A percentile compares a stretch with the other conserved stretches of the same genome.
These are phyloP conservation scores for Aphelocoma californica DNA, from an alignment of 2,797 vertebrate species.

Conservation along the genomic window DNA sequence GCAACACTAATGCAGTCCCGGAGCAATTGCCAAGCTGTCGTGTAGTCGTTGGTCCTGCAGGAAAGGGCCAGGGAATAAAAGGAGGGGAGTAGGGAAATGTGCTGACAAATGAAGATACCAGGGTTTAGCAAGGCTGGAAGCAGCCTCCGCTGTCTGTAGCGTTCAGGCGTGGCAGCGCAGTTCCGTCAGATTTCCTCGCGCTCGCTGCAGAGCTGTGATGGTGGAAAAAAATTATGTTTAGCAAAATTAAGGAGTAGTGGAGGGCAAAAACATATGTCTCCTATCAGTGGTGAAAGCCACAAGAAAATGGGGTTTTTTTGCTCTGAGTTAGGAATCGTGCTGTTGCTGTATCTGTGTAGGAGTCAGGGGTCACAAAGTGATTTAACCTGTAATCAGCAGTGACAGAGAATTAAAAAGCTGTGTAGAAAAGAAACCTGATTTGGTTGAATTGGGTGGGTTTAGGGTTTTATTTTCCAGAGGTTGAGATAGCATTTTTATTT, in stretches of 20 bases:
- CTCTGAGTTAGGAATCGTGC: neutral
- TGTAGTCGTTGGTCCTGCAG: neutral
- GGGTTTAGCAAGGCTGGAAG: neutral
- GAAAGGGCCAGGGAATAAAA: neutral
- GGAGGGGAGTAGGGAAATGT: neutral
- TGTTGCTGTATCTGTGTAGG: neutral
- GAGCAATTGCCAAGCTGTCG: neutral
- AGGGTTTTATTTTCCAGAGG: neutral
- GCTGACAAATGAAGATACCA: neutral
- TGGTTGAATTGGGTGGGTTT: neutral
- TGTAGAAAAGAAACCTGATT: neutral
- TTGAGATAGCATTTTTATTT: neutral
- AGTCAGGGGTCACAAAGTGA: neutral
- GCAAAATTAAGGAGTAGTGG: neutral
- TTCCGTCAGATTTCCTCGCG: neutral
- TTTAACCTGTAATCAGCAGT: neutral
- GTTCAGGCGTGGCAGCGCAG: neutral
- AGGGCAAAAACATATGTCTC: conserved; percentile 5
- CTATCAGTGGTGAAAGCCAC: neutral
- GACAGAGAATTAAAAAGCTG: neutral
- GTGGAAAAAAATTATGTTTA: neutral
- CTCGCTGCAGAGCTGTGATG: neutral
- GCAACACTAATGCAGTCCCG: neutral
- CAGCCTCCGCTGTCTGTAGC: neutral
- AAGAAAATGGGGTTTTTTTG: neutral